Percentiles rank a stretch among this genome's conserved stretches.
Evolutionary conservation across 2,888 invertebrate genomes (phyloP).

Genomic region (Calameuta pallipes): DNA sequence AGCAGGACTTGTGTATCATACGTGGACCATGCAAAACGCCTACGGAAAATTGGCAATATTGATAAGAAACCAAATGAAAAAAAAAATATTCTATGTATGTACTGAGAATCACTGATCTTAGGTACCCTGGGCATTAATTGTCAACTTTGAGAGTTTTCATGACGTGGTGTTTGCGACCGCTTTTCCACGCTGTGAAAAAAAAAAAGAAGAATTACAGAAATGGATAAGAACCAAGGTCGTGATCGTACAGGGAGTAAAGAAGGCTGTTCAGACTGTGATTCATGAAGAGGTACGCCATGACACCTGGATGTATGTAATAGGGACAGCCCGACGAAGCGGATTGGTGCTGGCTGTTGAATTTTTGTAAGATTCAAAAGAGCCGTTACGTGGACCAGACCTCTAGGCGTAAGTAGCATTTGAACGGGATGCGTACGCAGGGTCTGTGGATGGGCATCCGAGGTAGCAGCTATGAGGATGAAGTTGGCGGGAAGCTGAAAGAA

Average conservation of each 20-base stretch:
- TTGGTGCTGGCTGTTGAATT: not conserved
- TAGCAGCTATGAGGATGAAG: not conserved
- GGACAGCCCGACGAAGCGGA: not conserved
- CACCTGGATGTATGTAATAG: not conserved
- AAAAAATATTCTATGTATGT: not conserved
- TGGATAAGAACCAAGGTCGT: not conserved
- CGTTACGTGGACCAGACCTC: not conserved
- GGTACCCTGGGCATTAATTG: not conserved
- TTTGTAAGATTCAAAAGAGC: not conserved
- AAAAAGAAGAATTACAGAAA: constrained; percentile 8
- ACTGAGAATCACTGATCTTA: not conserved
- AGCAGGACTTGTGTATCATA: not conserved
- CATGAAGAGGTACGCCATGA: not conserved
- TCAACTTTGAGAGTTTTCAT: not conserved
- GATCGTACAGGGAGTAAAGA: not conserved
- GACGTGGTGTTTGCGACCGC: not conserved
- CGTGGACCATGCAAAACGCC: not conserved
- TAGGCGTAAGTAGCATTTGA: not conserved
- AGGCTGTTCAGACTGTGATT: not conserved
- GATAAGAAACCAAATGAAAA: not conserved
- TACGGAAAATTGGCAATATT: not conserved
- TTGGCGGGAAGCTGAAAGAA: not conserved
- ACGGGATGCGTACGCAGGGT: not conserved
- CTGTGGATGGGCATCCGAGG: not conserved
- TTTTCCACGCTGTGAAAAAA: not conserved